Evolutionary conservation across 2,113 vertebrate species (phyloP), one percentile per base, ranked within the genome.

Genomic region (Lasiurus borealis): DNA sequence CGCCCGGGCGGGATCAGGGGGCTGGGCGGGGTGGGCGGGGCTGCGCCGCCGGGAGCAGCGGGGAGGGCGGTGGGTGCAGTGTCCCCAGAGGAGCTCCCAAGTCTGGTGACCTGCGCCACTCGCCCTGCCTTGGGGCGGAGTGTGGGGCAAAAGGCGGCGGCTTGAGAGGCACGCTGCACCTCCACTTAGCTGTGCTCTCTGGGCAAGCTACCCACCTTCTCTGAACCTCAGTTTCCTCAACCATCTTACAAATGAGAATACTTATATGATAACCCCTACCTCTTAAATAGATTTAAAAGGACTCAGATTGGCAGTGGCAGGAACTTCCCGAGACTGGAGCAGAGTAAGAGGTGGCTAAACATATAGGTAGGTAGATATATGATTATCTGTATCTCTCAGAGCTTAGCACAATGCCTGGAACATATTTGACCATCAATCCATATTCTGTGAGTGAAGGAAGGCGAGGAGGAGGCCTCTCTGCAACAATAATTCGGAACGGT

Each of bases 161-260:
- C 11, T 3, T 14, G 59, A 27, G 11, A 0, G 0, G n/a, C 9
- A 0, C 0, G 10, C 1, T 4, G 48, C 8, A 6, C 19, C 13
- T 40, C 40, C 44, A 0, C 2, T 14, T 48, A 14, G 50, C 59
- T 54, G 66, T 72, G 82, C 12, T 4, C n/a, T 10, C 76, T 54
- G 62, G 52, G 34, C 31, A 11, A 46, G 40, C 10, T 25, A 0
- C 29, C 23, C 4, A 12, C 6, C 14, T 7, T 18, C 83, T 59
- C 72, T 59, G 48, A 85, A 48, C 46, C 46, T 23, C 73, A 6
- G 14, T 27, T 7, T 29, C 36, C 44, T 46, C 29, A 7, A 36
- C 19, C 16, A 16, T 19, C 12, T 3, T 62, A 31, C 59, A 46
- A 44, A 59, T 10, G 31, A n/a, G 44, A 12, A 8, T 40, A 18